phyloP scores from a whole-genome alignment of 2,113 vertebrate species.

The Phrynosoma platyrhinos region DNA sequence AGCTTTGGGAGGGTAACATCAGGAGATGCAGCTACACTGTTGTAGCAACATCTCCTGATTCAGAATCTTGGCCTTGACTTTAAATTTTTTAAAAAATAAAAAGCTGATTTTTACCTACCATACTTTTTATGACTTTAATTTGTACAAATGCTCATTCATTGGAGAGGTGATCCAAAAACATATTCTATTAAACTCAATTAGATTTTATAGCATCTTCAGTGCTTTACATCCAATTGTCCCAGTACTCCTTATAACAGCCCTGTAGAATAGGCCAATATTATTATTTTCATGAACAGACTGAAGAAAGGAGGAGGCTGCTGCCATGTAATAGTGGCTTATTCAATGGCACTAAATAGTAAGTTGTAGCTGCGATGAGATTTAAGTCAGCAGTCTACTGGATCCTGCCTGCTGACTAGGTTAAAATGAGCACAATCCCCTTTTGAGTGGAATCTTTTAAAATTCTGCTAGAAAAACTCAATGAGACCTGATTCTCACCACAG shows the following conservation, averaged over 20 bases:
- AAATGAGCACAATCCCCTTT: too few species aligned
- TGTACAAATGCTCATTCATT: background rate
- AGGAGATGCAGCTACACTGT: too few species aligned
- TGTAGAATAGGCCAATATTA: background rate
- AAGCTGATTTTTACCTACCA: too few species aligned
- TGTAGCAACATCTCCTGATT: too few species aligned
- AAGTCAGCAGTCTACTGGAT: background rate
- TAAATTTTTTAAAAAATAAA: background rate
- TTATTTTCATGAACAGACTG: background rate
- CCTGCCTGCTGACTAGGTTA: too few species aligned
- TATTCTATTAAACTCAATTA: background rate
- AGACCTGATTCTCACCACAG: too few species aligned
- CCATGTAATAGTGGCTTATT: background rate
- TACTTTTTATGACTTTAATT: background rate
- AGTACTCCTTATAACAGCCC: too few species aligned
- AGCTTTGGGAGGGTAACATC: too few species aligned
- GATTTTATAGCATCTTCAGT: background rate
- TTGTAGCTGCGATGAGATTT: too few species aligned
- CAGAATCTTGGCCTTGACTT: background rate
- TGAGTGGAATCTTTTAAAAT: too few species aligned
- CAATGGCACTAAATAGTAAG: too few species aligned
- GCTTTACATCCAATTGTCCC: background rate
- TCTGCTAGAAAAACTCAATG: too few species aligned
- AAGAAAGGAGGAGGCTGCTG: background rate
- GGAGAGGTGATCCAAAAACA: background rate